Evolutionary conservation across 1,140 invertebrate genomes (phyloP), one percentile per base, ranked within the genome.

Genomic region (Araneus ventricosus): DNA sequence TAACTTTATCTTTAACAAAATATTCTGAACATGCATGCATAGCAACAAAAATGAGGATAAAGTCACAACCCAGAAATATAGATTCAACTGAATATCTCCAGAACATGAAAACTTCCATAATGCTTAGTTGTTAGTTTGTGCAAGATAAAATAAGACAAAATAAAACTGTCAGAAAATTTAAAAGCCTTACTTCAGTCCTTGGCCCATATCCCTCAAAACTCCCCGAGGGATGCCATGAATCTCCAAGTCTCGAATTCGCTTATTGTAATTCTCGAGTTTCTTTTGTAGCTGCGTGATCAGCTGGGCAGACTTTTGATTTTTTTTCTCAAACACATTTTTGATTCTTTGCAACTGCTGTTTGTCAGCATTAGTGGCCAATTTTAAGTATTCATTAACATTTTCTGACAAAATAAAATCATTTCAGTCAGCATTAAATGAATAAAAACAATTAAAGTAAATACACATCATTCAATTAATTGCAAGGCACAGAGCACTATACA

Each of bases 291-390:
- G 98, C 17, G 98, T 97, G 95, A 99, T 99, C 94, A 97, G 97
- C 94, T 99, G 97, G 59, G 99, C 98, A 94, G 98, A 99, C 95
- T 99, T 99, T 96, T 99, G 98, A 96, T 99, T 99, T 95, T 99
- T 99, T 96, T 99, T 99, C 96, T 99, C 99, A 95, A 99, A 99
- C n/a, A 99, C 97, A 24, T 98, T 97, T 95, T 99, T 99, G 93
- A 99, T 98, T 94, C 98, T 96, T 94, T 97, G 97, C 87, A 99
- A 95, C 95, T 99, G 98, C 94, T 98, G 98, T 94, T 99, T 99
- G 95, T 99, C 98, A 6, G 98, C 98, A 95, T 98, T 98, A 20
- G 97, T 97, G n/a, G 98, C 98, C 94, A 99, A 95, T 95, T 98
- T 98, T 82, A 99, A 96, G 96, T 99, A 99, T 96, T 99, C 98